Evolutionary conservation across 2,888 invertebrate species (phyloP).

Genomic region (Dicyrtoma fusca): DNA sequence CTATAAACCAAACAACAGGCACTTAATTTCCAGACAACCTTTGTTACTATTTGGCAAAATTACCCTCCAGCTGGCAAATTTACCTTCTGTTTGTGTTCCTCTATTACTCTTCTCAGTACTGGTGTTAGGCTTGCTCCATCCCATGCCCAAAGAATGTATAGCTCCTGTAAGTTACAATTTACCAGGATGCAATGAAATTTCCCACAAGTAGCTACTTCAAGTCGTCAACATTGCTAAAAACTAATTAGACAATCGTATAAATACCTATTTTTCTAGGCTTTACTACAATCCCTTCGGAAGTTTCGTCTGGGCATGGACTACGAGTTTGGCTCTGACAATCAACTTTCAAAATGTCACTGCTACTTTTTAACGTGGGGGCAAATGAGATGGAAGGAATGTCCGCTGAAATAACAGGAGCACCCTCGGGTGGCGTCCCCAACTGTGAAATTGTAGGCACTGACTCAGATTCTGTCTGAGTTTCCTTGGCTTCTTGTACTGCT

Average conservation of each 20-base stretch:
- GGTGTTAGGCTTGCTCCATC: conserved; percentile 10
- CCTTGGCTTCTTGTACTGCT: not conserved
- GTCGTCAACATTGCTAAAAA: too few species aligned
- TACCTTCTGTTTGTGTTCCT: conserved; percentile 31
- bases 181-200: not conserved
- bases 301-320: not conserved
- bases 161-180: not conserved
- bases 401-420: too few species aligned
- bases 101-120: not conserved
- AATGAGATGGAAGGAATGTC: not conserved
- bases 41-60: too few species aligned
- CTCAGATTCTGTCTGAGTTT: conserved; percentile 17
- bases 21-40: too few species aligned
- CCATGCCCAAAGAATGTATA: conserved; percentile 3
- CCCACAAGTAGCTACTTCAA: too few species aligned
- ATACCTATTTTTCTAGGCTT: too few species aligned
- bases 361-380: not conserved
- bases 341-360: not conserved
- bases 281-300: too few species aligned
- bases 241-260: too few species aligned
- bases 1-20: too few species aligned
- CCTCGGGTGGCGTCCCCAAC: too few species aligned
- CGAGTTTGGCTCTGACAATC: not conserved
- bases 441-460: too few species aligned
- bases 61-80: too few species aligned